Base-by-base conservation (phyloP, 2,888 invertebrate species). In the Slavum lentiscoides region DNA sequence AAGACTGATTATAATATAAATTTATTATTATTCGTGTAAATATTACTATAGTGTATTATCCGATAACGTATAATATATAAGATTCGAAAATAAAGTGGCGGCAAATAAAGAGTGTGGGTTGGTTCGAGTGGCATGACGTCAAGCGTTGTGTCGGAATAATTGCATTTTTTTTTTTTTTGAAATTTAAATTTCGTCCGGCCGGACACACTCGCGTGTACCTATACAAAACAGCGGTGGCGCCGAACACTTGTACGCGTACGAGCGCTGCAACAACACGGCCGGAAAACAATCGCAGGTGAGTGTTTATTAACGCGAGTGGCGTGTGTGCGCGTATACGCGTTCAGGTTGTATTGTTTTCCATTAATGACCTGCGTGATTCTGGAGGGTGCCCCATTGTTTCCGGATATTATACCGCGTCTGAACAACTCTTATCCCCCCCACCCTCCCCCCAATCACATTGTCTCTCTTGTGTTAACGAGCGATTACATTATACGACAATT, bases 341-440 rank as follows among this genome's bases (percentile, higher is more conserved):
- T 80, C 77, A 80, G 77, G 77, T 80, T 72, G 77, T 72, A 80
- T 80, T 80, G 77, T 80, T 80, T 80, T 72, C 70, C 77, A 72
- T 80, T 80, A 80, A 80, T 80, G 77, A 80, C 77, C 77, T 72
- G 70, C 61, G 77, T 64, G 77, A 72, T 80, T 70, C 77, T 62
- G 49, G 64, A 62, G 77, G 77, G 77, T 72, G 64, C 17, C 23
- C 77, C 62, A 80, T 80, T 80, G 77, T 80, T 80, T 80, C 62
- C 55, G 70, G 62, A 30, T 4, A 30, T 30, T 30, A 75, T 67
- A 58, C 66, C 77, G 17, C 53, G 62, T 77, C 77, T 70, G 43
- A 68, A 68, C 76, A n/a, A 76, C 76, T 61, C 76, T 53, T 37
- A 62, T 77, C 62, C 62, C 53, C 62, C 77, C 62, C 55, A 70